A percentile compares a stretch with the other conserved stretches of the same genome.
These are phyloP conservation scores for Mobula birostris DNA, from an alignment of 2,113 vertebrate species.

Conservation along the genomic window DNA sequence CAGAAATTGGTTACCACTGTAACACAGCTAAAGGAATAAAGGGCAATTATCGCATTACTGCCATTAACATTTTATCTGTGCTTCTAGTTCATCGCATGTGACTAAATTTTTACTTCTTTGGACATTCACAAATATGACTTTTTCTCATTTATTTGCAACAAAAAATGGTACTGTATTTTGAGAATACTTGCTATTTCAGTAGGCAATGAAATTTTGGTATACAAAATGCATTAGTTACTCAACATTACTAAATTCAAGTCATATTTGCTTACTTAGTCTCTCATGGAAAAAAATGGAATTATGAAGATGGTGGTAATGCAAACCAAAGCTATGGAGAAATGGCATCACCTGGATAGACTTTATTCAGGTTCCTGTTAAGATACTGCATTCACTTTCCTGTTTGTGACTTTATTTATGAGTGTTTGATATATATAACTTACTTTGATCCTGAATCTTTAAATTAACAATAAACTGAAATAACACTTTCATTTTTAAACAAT, in stretches of 20 bases:
- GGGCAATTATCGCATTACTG: neutral
- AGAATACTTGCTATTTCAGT: neutral
- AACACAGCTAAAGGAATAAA: neutral
- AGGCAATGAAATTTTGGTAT: neutral
- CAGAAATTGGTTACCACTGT: neutral
- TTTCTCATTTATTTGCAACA: neutral
- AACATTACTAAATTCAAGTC: neutral
- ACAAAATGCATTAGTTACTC: neutral
- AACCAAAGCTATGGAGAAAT: neutral
- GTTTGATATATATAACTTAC: neutral
- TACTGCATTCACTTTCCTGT: neutral
- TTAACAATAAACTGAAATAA: neutral
- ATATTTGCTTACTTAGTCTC: neutral
- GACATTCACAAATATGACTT: neutral
- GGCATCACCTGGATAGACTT: neutral
- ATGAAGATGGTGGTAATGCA: neutral
- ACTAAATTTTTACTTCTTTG: neutral
- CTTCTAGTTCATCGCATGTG: neutral
- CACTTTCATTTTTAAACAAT: neutral
- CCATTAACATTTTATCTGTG: neutral
- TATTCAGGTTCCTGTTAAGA: neutral
- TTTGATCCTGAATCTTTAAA: neutral
- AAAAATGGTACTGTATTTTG: neutral
- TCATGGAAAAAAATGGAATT: neutral
- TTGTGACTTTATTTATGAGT: neutral